Evolutionary conservation across 2,113 vertebrate species (phyloP).

Genomic region (Formicarius rufipectus): DNA sequence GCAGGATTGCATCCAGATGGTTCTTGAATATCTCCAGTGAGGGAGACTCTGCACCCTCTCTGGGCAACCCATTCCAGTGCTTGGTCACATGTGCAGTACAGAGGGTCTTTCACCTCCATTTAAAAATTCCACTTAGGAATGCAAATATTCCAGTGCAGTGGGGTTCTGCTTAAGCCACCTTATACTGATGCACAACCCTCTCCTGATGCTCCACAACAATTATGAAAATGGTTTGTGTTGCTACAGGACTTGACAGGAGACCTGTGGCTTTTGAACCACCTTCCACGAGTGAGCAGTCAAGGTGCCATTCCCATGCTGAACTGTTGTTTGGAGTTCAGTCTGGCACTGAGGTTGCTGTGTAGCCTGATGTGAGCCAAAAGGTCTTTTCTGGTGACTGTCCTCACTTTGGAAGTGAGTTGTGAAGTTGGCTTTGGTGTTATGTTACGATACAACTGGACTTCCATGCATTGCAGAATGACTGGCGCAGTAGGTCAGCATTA

Average conservation of each 20-base stretch:
- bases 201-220: neutral
- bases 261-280: neutral
- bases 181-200: neutral
- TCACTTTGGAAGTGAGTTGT: neutral
- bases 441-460: neutral
- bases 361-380: neutral
- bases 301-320: neutral
- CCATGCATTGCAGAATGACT: neutral
- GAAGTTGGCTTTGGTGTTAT: neutral
- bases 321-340: neutral
- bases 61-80: too few relatives aligned
- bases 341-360: neutral
- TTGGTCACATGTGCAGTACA: rapidly evolving
- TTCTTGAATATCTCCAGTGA: neutral
- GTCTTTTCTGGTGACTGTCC: neutral
- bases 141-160: neutral
- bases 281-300: neutral
- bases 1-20: neutral
- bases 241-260: rapidly evolving
- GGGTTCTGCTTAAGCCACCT: neutral
- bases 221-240: neutral
- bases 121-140: neutral
- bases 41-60: neutral
- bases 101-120: neutral
- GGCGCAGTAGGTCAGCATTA: rapidly evolving